Evolutionary conservation across 2,113 vertebrate species (phyloP).

Genomic region (Lophius piscatorius): DNA sequence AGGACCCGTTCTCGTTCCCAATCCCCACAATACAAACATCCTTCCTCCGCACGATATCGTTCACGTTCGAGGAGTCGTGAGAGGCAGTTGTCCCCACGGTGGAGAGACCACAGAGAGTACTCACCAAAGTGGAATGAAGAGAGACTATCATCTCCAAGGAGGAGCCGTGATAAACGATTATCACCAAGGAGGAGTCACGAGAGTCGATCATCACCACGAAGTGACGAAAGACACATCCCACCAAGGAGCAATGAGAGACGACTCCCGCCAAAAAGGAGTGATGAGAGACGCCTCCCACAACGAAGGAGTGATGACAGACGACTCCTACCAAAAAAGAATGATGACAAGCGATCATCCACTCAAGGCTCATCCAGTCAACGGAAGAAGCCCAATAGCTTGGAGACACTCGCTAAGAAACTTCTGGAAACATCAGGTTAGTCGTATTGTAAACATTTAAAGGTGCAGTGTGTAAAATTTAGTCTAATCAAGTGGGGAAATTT

Average conservation of each 20-base stretch:
- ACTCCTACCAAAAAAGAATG: background rate
- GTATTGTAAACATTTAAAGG: background rate
- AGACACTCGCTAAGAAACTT: constrained; percentile 50
- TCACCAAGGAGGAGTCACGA: background rate
- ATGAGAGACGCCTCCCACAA: background rate
- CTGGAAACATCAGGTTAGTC: constrained; percentile 61
- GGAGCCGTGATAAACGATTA: background rate
- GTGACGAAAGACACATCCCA: background rate
- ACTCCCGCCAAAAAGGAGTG: background rate
- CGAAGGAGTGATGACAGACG: background rate
- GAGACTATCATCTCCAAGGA: background rate
- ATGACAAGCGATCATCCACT: background rate
- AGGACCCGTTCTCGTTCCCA: too few species aligned
- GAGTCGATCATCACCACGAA: background rate
- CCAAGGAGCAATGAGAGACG: background rate
- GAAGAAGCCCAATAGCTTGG: constrained; percentile 5
- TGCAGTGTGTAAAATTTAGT: too few species aligned
- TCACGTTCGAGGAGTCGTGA: too few species aligned
- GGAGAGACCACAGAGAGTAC: too few species aligned
- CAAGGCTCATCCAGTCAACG: background rate
- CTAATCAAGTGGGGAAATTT: too few species aligned
- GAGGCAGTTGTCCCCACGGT: rapidly evolving
- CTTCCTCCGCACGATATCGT: too few species aligned
- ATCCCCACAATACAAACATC: too few species aligned
- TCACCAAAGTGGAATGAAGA: background rate